Base-by-base conservation (phyloP, 2,888 invertebrate species). In the Drosophila tanythrix region DNA sequence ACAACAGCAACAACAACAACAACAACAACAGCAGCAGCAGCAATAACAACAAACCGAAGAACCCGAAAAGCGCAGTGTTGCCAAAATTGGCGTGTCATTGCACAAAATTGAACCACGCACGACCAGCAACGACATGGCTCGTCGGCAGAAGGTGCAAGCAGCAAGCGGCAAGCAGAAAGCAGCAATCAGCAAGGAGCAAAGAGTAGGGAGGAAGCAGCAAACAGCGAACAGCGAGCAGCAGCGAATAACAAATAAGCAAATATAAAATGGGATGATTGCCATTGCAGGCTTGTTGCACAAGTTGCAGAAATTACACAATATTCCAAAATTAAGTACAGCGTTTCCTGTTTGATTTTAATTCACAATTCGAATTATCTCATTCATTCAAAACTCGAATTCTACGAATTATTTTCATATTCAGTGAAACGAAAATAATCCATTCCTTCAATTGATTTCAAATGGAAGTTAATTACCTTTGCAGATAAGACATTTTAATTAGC, bases 51-150 rank as follows among this genome's bases (percentile, higher is more conserved):
- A 31, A 48, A 7, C 11, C 52, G 33, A 38, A 43, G 43, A 50
- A 43, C 48, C 40, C 50, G 38, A 48, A 70, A 70, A 59, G 33
- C 58, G 51, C 67, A 55, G 43, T 40, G 69, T 65, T 75, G 65
- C 64, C 53, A 63, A 21, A 46, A 53, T 67, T 72, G 72, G 77
- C 77, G 65, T 77, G 76, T 77, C 76, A 76, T 80, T 76, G 76
- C 81, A 70, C 64, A 25, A 65, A 80, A 65, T 65, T 80, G 76
- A 70, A 70, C 57, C 80, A 76, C 63, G 80, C 70, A 79, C 76
- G 60, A 53, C 38, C 38, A 48, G 38, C 62, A 46, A 29, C 10
- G 46, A 25, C 46, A 18, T 46, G 25, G 46, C 21, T 46, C 46
- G 46, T 46, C 46, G 46, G 21, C 46, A 21, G 21, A 46, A 21